Percentiles rank a stretch among this genome's conserved stretches.
Evolutionary conservation across 2,797 vertebrate species (phyloP).

Genomic region (Eleutherodactylus coqui): DNA sequence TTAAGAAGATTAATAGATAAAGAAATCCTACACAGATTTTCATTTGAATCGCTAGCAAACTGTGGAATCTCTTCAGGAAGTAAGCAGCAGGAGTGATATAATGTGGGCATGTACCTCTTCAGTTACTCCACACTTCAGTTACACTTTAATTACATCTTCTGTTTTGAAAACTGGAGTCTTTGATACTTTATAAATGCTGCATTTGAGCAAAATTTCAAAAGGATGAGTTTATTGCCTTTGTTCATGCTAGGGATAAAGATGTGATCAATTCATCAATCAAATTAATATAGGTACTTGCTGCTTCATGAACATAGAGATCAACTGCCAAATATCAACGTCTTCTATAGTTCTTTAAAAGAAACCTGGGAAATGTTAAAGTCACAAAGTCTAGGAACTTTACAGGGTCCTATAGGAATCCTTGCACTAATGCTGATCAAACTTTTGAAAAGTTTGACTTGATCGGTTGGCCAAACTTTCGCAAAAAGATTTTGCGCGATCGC

Average conservation of each 20-base stretch:
- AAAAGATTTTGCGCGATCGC: no score
- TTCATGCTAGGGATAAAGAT: constrained; percentile 38
- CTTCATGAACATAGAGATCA: constrained; percentile 23
- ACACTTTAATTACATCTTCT: constrained; percentile 60
- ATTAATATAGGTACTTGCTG: constrained; percentile 35
- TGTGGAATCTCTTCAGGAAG: constrained; percentile 54
- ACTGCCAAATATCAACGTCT: constrained; percentile 27
- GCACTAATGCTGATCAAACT: no score
- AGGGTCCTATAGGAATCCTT: not conserved
- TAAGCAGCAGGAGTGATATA: constrained; percentile 59
- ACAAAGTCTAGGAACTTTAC: not conserved
- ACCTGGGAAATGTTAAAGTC: not conserved
- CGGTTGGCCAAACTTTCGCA: no score
- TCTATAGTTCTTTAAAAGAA: not conserved
- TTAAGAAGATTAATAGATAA: constrained; percentile 54
- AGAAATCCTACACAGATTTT: constrained; percentile 31
- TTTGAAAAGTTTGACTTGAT: no score
- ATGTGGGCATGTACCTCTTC: constrained; percentile 33
- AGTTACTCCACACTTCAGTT: constrained; percentile 59
- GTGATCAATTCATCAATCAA: constrained; percentile 49
- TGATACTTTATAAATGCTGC: constrained; percentile 58
- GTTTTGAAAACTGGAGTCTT: constrained; percentile 60
- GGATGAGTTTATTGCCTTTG: constrained; percentile 19
- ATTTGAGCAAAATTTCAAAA: constrained; percentile 47
- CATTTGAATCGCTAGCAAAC: constrained; percentile 44